A percentile compares a stretch with the other conserved stretches of the same genome.
phyloP scores from a whole-genome alignment of 2,113 vertebrate genomes.

The Platycercus adscitus region DNA sequence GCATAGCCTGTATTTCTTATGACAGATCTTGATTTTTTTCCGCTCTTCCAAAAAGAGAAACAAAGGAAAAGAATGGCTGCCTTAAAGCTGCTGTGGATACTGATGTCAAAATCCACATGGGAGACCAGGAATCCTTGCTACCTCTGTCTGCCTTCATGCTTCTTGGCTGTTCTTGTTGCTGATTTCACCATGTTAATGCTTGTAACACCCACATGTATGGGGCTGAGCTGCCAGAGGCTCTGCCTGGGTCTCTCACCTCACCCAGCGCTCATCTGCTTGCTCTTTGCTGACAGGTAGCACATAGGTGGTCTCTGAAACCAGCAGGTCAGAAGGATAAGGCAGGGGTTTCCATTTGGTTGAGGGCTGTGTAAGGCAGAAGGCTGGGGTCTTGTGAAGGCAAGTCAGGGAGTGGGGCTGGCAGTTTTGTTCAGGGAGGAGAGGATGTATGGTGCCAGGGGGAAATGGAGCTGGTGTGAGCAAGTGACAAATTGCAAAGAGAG shows the following conservation, averaged over 20 bases:
- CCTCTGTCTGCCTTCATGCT: not conserved
- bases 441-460: not conserved
- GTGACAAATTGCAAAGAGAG: not conserved
- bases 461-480: not conserved
- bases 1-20: not conserved
- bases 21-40: not conserved
- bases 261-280: not conserved
- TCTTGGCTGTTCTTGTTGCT: not conserved
- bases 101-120: not conserved
- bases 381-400: rapidly evolving
- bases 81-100: not conserved
- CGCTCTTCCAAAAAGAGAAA: not conserved
- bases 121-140: not conserved
- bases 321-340: not conserved
- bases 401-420: not conserved
- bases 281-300: rapidly evolving
- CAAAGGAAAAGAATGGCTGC: not conserved
- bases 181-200: rapidly evolving
- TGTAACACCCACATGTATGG: rapidly evolving
- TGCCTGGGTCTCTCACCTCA: not conserved
- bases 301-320: rapidly evolving
- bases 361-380: not conserved
- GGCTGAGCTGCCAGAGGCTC: rapidly evolving
- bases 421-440: not conserved
- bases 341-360: not conserved